Conservation (phyloP, 1,140 invertebrate genomes). For the Pseudomyrmex flavicornis region DNA sequence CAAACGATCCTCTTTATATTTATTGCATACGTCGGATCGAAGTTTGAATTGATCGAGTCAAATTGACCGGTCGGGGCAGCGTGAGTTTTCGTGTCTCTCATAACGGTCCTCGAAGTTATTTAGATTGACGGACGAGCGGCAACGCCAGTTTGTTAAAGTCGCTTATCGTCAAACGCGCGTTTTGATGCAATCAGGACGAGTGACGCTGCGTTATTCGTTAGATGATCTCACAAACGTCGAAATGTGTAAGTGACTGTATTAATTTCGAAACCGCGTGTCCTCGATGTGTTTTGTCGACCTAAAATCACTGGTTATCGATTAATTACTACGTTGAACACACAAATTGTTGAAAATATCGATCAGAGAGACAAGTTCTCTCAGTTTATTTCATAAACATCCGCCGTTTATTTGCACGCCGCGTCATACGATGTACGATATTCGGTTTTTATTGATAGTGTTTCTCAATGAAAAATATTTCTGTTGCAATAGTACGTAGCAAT, state of each 20-base stretch:
- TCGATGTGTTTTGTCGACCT: no score
- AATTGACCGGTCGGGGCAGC: constrained; percentile 41
- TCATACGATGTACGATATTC: background rate
- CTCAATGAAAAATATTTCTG: no score
- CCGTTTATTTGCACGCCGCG: constrained; percentile 2
- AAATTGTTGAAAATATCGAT: background rate
- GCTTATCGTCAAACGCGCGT: background rate
- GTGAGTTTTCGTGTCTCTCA: background rate
- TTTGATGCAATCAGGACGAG: constrained; percentile 7
- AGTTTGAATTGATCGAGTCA: constrained; percentile 33
- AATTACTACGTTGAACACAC: background rate
- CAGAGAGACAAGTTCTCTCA: no score
- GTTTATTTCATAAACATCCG: background rate
- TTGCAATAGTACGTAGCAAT: no score
- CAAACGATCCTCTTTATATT: constrained; percentile 42
- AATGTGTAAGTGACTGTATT: background rate
- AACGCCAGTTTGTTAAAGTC: background rate
- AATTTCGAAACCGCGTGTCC: no score
- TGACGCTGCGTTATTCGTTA: no score
- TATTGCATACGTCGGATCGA: constrained; percentile 17
- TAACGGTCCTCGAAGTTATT: constrained; percentile 13
- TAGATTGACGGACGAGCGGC: constrained; percentile 8
- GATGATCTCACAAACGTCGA: background rate
- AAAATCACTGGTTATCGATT: no score
- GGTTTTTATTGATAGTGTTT: constrained; percentile 24